Evolutionary conservation across 2,888 invertebrate species (phyloP).

Genomic region (Phyto melanocephala): DNA sequence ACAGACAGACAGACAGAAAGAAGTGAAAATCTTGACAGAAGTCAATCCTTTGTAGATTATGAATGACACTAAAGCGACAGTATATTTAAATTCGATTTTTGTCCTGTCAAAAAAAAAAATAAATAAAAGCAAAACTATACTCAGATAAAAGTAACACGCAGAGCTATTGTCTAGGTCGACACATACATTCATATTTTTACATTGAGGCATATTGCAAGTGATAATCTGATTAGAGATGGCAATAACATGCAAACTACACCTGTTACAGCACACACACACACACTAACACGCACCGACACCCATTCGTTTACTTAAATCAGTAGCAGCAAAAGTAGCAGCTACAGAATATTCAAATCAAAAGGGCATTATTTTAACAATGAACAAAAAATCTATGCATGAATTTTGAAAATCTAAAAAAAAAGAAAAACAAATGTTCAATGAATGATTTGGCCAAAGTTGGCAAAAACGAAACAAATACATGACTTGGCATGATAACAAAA

Average conservation of each 20-base stretch:
- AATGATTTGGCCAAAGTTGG: slow-evolving; percentile 45
- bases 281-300: neutral
- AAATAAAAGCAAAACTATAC: slow-evolving; percentile 16
- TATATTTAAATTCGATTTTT: slow-evolving; percentile 15
- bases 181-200: slow-evolving; percentile 11
- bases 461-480: slow-evolving; percentile 41
- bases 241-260: slow-evolving; percentile 62
- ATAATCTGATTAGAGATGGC: slow-evolving; percentile 62
- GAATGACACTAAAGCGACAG: slow-evolving; percentile 26
- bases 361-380: slow-evolving; percentile 43
- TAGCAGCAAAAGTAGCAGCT: neutral
- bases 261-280: slow-evolving; percentile 50
- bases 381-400: slow-evolving; percentile 42
- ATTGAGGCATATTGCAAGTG: slow-evolving; percentile 27
- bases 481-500: slow-evolving; percentile 62
- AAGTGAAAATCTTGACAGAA: slow-evolving; percentile 57
- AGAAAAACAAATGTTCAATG: slow-evolving; percentile 35
- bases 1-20: neutral
- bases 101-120: neutral
- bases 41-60: slow-evolving; percentile 61
- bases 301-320: neutral
- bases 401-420: slow-evolving; percentile 15
- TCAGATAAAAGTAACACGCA: slow-evolving; percentile 60
- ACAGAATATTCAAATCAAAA: slow-evolving; percentile 27
- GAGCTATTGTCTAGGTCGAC: slow-evolving; percentile 46